Conservation (phyloP, 2,888 invertebrate genomes). For the Leucania comma region DNA sequence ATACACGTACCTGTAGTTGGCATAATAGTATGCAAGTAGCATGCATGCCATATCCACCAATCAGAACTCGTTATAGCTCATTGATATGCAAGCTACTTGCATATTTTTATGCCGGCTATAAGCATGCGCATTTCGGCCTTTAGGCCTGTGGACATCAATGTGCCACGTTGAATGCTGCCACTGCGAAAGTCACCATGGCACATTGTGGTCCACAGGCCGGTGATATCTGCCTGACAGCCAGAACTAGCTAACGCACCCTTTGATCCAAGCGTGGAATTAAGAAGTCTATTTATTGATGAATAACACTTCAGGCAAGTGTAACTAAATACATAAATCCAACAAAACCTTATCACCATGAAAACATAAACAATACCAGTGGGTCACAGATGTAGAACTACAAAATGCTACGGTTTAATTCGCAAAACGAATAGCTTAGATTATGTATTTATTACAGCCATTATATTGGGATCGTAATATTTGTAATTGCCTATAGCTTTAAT, state of each 20-base stretch:
- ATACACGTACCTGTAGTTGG: no score
- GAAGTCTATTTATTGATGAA: not conserved
- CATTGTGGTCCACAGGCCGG: no score
- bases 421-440: slow-evolving; percentile 50
- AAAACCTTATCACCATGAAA: slow-evolving; percentile 23
- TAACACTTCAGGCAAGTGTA: not conserved
- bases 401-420: slow-evolving; percentile 50
- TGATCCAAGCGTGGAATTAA: not conserved
- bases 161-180: not conserved
- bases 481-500: slow-evolving; percentile 57
- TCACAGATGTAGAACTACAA: slow-evolving; percentile 47
- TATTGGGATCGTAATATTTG: slow-evolving; percentile 55
- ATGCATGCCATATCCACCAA: no score
- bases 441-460: slow-evolving; percentile 40
- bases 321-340: slow-evolving; percentile 3
- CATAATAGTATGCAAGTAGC: no score
- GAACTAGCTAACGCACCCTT: not conserved
- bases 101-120: no score
- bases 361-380: slow-evolving; percentile 39
- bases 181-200: no score
- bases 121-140: no score
- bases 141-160: not conserved
- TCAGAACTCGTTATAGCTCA: no score
- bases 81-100: no score
- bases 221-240: not conserved